Conservation (phyloP, 2,888 invertebrate species). For the Bellardia bayeri region DNA sequence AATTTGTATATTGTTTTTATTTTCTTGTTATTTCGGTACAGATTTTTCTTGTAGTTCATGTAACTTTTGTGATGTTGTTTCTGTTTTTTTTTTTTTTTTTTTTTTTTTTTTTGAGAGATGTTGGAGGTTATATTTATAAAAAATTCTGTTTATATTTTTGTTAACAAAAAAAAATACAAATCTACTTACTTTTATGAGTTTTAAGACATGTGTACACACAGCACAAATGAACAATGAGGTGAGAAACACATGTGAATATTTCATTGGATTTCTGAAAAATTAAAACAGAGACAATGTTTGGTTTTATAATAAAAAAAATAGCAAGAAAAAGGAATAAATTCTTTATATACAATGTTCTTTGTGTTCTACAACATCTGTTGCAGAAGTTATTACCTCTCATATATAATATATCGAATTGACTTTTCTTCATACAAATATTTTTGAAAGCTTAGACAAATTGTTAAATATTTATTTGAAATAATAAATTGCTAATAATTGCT, state of each 20-base stretch:
- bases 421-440: background rate
- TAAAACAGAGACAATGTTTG: background rate
- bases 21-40: conserved; percentile 18
- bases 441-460: no score
- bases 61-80: conserved; percentile 21
- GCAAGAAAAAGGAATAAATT: no score
- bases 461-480: no score
- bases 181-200: conserved; percentile 25
- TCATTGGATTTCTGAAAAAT: background rate
- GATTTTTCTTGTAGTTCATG: conserved; percentile 20
- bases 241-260: conserved; percentile 10
- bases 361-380: background rate
- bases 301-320: background rate
- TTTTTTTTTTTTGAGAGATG: conserved; percentile 12
- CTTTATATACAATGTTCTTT: no score
- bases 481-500: no score
- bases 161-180: background rate
- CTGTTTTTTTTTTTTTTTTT: conserved; percentile 20
- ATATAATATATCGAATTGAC: background rate
- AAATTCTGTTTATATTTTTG: background rate
- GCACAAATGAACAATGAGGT: background rate
- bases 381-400: background rate
- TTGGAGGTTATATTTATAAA: conserved; percentile 28
- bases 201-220: background rate
- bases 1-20: conserved; percentile 47